Percentiles rank a stretch among this genome's conserved stretches.
phyloP scores from a whole-genome alignment of 2,797 vertebrate species.

The Vespertilio murinus region DNA sequence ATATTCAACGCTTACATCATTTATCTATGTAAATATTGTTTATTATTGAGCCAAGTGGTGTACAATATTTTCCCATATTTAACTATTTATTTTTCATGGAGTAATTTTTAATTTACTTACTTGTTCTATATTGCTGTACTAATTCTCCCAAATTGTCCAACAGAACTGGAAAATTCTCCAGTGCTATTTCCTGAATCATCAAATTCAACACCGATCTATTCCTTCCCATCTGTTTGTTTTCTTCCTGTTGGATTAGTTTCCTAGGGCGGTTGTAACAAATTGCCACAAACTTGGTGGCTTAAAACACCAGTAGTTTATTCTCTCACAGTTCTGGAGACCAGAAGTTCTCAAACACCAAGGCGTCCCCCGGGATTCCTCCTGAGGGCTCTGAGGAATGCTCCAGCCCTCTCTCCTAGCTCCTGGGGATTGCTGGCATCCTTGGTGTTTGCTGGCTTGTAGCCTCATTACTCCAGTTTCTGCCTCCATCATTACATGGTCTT shows the following conservation, averaged over 20 bases:
- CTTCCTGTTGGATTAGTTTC: neutral
- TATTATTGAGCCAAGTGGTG: neutral
- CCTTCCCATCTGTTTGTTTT: neutral
- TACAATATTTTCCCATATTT: neutral
- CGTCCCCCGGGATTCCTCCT: neutral
- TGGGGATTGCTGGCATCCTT: neutral
- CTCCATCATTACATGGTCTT: neutral
- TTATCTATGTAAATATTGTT: neutral
- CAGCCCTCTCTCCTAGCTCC: neutral
- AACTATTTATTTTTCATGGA: conserved; percentile 7
- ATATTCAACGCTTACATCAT: neutral
- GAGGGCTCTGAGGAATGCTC: no score
- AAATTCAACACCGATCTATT: neutral
- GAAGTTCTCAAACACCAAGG: neutral
- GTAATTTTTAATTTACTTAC: neutral
- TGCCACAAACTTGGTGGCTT: neutral
- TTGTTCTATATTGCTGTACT: neutral
- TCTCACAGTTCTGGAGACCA: neutral
- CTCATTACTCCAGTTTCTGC: neutral
- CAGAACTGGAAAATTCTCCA: neutral
- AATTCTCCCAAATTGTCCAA: neutral
- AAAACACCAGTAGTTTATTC: neutral
- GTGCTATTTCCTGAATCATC: neutral
- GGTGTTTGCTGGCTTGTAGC: neutral
- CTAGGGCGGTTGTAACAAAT: neutral